These are phyloP conservation scores for Drosophila paulistorum DNA, from an alignment of 1,140 invertebrate genomes.

Conservation along the genomic window DNA sequence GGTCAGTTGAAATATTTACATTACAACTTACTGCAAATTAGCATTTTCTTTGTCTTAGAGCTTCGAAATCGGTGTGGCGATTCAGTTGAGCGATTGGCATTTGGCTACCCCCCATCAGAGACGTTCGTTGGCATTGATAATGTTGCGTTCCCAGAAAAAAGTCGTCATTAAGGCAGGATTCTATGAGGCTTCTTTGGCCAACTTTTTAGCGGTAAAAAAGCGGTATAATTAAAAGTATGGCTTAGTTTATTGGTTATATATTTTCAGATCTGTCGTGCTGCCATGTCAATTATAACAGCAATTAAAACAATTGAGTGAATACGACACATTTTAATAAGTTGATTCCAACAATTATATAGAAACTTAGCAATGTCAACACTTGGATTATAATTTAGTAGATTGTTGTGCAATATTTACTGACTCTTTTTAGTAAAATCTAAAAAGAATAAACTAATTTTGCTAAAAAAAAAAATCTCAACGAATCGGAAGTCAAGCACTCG, in stretches of 20 bases:
- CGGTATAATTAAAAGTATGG: background rate
- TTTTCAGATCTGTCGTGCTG: constrained; percentile 59
- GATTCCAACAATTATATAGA: too few species aligned
- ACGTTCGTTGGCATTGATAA: constrained; percentile 56
- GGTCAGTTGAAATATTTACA: constrained; percentile 15
- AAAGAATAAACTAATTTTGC: too few species aligned
- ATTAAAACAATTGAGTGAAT: background rate
- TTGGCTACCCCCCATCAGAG: constrained; percentile 51
- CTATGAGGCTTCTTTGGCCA: constrained; percentile 74
- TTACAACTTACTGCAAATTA: background rate
- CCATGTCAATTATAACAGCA: constrained; percentile 55
- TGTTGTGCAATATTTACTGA: too few species aligned
- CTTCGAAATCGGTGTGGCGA: constrained; percentile 58
- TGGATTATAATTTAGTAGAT: too few species aligned
- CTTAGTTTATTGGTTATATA: background rate
- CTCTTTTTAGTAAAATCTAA: too few species aligned
- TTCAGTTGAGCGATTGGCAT: constrained; percentile 64
- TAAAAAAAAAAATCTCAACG: too few species aligned
- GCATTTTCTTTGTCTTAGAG: constrained; percentile 38
- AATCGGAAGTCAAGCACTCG: background rate
- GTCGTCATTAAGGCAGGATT: constrained; percentile 73
- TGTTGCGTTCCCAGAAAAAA: constrained; percentile 65
- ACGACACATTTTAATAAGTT: too few species aligned
- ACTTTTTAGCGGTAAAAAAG: constrained; percentile 62
- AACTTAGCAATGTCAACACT: too few species aligned